Evolutionary conservation across 2,797 vertebrate genomes (phyloP).

Genomic region (Megalops cyprinoides): DNA sequence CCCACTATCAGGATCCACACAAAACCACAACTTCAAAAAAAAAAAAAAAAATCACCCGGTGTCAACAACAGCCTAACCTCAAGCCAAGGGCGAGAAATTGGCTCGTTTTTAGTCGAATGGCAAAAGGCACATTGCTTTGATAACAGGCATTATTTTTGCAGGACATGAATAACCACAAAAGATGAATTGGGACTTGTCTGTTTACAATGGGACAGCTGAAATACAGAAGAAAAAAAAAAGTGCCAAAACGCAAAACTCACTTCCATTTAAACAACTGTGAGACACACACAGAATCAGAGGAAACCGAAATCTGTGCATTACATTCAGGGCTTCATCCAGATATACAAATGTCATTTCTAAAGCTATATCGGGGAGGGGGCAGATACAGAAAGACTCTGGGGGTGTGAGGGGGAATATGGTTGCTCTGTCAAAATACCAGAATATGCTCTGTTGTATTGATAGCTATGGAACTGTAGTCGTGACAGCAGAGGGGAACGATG

Average conservation of each 20-base stretch:
- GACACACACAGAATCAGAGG: background rate
- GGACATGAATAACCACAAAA: too few relatives aligned
- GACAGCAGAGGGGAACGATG: too few relatives aligned
- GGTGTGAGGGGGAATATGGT: too few relatives aligned
- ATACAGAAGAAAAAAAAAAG: conserved; percentile 38
- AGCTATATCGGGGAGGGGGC: too few relatives aligned
- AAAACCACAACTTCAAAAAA: background rate
- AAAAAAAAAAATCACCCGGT: background rate
- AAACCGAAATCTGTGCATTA: background rate
- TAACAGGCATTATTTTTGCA: conserved; percentile 76
- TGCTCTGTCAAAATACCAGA: too few relatives aligned
- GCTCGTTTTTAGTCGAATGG: conserved; percentile 41
- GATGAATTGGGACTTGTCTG: too few relatives aligned
- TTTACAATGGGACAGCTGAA: conserved; percentile 16
- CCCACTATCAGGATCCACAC: background rate
- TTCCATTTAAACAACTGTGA: background rate
- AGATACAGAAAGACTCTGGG: too few relatives aligned
- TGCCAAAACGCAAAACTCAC: background rate
- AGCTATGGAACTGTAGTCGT: too few relatives aligned
- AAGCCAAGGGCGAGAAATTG: background rate
- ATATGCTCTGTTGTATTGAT: too few relatives aligned
- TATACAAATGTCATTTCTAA: too few relatives aligned
- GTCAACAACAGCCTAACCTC: background rate
- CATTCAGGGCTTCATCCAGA: too few relatives aligned
- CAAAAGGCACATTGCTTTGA: conserved; percentile 82